phyloP scores from a whole-genome alignment of 2,888 invertebrate species.

The Ennomos quercinarius region DNA sequence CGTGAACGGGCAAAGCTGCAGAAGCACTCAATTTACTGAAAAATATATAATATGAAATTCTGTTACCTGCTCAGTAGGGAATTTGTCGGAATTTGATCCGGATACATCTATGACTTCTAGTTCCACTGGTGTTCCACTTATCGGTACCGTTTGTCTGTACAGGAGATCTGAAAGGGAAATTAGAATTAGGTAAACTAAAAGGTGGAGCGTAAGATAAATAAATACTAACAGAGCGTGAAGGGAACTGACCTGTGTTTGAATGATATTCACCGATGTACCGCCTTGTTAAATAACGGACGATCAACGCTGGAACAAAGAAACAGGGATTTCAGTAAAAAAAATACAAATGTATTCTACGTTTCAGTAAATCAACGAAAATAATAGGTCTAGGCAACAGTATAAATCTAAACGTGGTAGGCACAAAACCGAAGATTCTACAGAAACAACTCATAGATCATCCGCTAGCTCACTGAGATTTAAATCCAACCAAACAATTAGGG shows the following conservation, averaged over 20 bases:
- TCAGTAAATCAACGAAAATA: no score
- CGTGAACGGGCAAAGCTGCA: conserved; percentile 4
- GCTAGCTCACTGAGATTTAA: conserved; percentile 1
- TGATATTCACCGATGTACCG: conserved; percentile 93
- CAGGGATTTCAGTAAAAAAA: conserved; percentile 8
- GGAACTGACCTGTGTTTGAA: conserved; percentile 89
- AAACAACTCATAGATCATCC: no score
- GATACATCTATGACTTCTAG: conserved; percentile 93
- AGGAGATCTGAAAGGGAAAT: conserved; percentile 87
- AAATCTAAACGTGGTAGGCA: no score
- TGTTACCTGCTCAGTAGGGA: conserved; percentile 85
- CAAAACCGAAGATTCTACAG: no score
- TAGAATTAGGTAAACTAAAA: conserved; percentile 35
- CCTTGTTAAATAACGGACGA: conserved; percentile 91
- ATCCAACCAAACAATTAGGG: conserved; percentile 14
- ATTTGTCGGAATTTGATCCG: conserved; percentile 88
- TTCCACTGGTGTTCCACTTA: conserved; percentile 89
- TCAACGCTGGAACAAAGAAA: conserved; percentile 86
- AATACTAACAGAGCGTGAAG: conserved; percentile 12
- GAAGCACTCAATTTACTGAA: conserved; percentile 2
- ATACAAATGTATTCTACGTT: no score
- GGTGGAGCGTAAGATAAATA: conserved; percentile 13
- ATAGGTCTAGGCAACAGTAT: no score
- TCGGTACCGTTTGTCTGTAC: conserved; percentile 90
- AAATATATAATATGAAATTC: background rate